Evolutionary conservation across 2,797 vertebrate genomes (phyloP).

Genomic region (Dromococcyx pavoninus): DNA sequence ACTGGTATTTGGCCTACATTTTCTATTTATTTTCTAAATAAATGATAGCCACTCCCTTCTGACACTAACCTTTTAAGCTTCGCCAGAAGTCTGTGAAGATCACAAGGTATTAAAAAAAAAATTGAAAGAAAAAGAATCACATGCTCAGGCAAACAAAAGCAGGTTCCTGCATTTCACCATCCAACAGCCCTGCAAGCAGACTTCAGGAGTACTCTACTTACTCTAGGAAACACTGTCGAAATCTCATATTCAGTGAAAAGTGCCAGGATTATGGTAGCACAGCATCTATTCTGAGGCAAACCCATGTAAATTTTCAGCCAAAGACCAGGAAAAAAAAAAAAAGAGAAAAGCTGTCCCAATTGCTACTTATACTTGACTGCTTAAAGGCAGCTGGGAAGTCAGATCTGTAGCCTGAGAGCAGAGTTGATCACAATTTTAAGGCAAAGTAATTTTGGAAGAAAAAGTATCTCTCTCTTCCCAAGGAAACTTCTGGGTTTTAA

Average conservation of each 20-base stretch:
- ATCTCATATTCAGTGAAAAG: constrained; percentile 14
- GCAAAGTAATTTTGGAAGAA: constrained; percentile 33
- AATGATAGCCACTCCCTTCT: constrained; percentile 45
- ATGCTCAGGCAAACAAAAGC: constrained; percentile 27
- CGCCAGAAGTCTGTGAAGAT: constrained; percentile 39
- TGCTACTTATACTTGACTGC: constrained; percentile 19
- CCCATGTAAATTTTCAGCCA: background rate
- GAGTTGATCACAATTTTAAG: background rate
- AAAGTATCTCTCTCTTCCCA: constrained; percentile 42
- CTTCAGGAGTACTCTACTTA: background rate
- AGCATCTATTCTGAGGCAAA: constrained; percentile 31
- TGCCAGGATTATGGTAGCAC: constrained; percentile 46
- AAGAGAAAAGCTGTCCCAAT: background rate
- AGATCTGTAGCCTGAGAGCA: background rate
- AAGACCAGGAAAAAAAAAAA: background rate
- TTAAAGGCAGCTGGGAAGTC: constrained; percentile 28
- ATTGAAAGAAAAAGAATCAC: background rate
- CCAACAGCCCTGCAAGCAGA: background rate
- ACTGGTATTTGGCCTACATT: constrained; percentile 67
- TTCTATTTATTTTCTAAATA: constrained; percentile 69
- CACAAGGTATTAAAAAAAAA: constrained; percentile 13
- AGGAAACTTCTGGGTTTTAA: constrained; percentile 42
- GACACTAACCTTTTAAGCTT: constrained; percentile 43
- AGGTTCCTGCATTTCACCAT: constrained; percentile 26
- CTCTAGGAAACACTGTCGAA: constrained; percentile 14